These are phyloP conservation scores for Cryptosula pallasiana DNA, from an alignment of 2,888 invertebrate genomes.

Conservation along the genomic window DNA sequence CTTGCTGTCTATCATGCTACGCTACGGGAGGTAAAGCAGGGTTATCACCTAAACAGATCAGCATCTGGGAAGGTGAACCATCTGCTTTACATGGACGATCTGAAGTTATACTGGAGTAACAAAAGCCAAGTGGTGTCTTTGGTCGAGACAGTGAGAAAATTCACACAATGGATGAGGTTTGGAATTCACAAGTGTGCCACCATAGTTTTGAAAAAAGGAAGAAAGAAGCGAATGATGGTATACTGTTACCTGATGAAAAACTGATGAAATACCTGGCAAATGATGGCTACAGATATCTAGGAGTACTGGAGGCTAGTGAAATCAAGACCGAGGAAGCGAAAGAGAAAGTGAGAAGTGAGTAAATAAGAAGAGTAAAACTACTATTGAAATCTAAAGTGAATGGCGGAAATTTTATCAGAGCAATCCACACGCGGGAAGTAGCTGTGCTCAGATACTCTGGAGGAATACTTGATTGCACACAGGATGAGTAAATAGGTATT, in stretches of 20 bases:
- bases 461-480: neutral
- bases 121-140: neutral
- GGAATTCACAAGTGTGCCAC: slow-evolving; percentile 7
- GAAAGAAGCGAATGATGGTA: neutral
- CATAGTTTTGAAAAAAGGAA: neutral
- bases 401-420: neutral
- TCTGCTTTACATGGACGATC: neutral
- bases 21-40: neutral
- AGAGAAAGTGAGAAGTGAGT: neutral
- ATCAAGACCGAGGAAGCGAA: slow-evolving; percentile 9
- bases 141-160: neutral
- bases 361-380: neutral
- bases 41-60: neutral
- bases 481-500: neutral
- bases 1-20: neutral
- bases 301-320: neutral
- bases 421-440: neutral
- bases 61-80: neutral
- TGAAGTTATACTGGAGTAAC: neutral
- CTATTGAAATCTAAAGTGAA: neutral
- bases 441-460: slow-evolving; percentile 13
- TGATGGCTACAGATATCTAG: neutral
- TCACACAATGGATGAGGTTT: neutral
- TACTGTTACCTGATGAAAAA: neutral
- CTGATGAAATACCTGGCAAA: neutral